Evolutionary conservation across 2,888 invertebrate genomes (phyloP).

Genomic region (Tribolium freemani): DNA sequence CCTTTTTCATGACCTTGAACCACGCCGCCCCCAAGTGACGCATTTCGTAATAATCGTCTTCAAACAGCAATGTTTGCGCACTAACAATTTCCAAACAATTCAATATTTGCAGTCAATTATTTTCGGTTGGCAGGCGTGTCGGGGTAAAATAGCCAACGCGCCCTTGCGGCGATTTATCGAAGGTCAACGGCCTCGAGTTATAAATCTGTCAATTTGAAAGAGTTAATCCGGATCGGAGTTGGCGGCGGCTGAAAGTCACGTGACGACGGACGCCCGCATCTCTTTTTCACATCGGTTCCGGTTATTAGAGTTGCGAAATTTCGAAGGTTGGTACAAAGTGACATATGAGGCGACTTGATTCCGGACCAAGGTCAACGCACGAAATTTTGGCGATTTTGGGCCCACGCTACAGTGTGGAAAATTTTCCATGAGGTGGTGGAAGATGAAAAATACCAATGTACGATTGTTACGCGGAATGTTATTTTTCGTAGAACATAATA

Average conservation of each 20-base stretch:
- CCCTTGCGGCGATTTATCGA: not conserved
- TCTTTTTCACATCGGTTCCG: no score
- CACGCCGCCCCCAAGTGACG: not conserved
- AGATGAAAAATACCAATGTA: no score
- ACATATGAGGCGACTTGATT: no score
- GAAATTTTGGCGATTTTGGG: no score
- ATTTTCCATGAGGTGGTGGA: no score
- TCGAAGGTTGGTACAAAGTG: no score
- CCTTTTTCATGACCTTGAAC: not conserved
- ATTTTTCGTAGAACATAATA: no score
- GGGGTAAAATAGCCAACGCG: not conserved
- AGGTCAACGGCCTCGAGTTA: not conserved
- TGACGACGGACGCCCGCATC: no score
- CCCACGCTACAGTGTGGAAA: no score
- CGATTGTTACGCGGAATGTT: no score
- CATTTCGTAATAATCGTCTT: not conserved
- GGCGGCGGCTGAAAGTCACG: not conserved
- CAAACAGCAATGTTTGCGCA: not conserved
- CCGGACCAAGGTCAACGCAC: no score
- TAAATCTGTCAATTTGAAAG: not conserved
- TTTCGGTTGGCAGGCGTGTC: not conserved
- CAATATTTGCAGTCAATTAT: not conserved
- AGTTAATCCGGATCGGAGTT: not conserved
- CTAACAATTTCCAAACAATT: conserved; percentile 17
- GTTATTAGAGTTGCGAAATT: no score